A percentile compares a stretch with the other conserved stretches of the same genome.
These are phyloP conservation scores for Lacanobia oleracea DNA, from an alignment of 2,888 invertebrate genomes.

Conservation along the genomic window DNA sequence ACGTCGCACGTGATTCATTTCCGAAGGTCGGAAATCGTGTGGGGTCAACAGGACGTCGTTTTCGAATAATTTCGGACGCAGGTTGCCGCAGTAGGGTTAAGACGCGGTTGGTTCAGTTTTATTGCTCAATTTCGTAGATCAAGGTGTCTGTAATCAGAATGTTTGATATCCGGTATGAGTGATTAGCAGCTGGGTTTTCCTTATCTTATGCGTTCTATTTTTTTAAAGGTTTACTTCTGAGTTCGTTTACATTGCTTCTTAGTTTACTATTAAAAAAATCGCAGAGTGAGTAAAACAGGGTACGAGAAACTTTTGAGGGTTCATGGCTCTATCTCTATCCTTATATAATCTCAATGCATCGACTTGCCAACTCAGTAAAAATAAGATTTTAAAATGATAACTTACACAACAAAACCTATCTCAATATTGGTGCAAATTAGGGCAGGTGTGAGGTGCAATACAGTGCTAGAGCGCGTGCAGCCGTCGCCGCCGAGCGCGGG, in stretches of 20 bases:
- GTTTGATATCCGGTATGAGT: conserved; percentile 34
- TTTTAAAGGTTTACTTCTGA: background rate
- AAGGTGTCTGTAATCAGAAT: conserved; percentile 48
- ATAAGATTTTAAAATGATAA: background rate
- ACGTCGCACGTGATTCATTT: conserved; percentile 72
- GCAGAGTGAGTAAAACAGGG: background rate
- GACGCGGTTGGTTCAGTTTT: conserved; percentile 50
- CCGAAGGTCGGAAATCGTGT: conserved; percentile 62
- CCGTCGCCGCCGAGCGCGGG: background rate
- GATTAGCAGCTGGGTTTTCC: conserved; percentile 18
- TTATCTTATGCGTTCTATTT: background rate
- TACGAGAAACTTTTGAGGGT: background rate
- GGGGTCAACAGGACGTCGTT: conserved; percentile 60
- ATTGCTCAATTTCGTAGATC: conserved; percentile 55
- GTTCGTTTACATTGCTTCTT: background rate
- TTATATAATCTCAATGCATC: background rate
- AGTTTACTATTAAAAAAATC: background rate
- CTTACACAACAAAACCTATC: conserved; percentile 7
- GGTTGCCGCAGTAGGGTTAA: conserved; percentile 41
- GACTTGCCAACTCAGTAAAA: background rate
- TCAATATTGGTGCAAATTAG: conserved; percentile 34
- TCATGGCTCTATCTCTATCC: background rate
- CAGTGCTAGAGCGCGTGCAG: conserved; percentile 24
- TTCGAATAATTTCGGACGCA: conserved; percentile 40
- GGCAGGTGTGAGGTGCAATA: conserved; percentile 47